Conservation (phyloP, 2,797 vertebrate species). For the Prunella strophiata region DNA sequence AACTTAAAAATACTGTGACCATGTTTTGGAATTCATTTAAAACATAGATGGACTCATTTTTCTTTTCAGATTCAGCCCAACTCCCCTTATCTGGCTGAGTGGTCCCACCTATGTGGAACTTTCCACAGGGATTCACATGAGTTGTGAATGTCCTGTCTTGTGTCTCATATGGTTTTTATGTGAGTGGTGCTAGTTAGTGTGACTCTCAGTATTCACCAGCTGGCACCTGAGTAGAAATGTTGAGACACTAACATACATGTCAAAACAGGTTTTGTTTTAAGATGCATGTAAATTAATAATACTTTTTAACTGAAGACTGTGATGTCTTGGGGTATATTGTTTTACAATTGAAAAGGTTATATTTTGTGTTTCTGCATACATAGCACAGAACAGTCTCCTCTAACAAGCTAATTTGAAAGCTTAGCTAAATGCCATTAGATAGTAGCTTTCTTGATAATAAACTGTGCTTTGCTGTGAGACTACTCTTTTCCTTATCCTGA, state of each 20-base stretch:
- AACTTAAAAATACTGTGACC: neutral
- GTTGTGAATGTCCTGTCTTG: neutral
- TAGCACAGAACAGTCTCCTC: rapidly evolving
- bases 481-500: neutral
- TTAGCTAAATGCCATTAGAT: neutral
- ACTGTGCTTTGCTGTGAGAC: neutral
- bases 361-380: neutral
- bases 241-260: neutral
- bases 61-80: neutral
- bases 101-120: neutral
- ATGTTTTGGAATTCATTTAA: neutral
- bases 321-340: neutral
- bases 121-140: neutral
- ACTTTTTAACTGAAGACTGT: neutral
- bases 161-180: neutral
- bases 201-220: neutral
- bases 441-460: neutral
- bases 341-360: neutral
- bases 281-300: neutral
- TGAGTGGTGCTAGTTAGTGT: neutral
- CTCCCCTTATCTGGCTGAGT: neutral
- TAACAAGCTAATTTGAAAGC: neutral
- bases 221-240: neutral
- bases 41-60: neutral
- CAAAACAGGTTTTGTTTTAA: neutral